A percentile compares a stretch with the other conserved stretches of the same genome.
phyloP scores from a whole-genome alignment of 1,140 invertebrate species.

The Archivesica marissinica region DNA sequence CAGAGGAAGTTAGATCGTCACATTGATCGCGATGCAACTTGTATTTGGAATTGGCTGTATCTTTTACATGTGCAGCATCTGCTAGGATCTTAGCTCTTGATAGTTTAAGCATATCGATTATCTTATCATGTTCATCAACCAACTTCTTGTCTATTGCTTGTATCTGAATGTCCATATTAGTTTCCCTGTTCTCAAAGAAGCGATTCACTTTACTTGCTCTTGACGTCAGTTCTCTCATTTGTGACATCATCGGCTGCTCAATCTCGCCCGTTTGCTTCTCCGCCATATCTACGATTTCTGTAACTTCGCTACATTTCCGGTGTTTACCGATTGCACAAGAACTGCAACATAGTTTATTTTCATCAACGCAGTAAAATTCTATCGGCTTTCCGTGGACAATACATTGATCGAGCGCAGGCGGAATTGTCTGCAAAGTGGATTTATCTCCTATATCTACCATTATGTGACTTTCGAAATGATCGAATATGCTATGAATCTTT shows the following conservation, averaged over 20 bases:
- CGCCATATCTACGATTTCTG: neutral
- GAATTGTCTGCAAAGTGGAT: no score
- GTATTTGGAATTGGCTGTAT: neutral
- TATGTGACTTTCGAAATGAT: neutral
- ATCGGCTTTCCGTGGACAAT: neutral
- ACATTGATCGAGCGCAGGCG: no score
- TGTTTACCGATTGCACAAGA: slow-evolving; percentile 9
- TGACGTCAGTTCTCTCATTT: neutral
- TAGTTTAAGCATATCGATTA: neutral
- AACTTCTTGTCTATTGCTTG: neutral
- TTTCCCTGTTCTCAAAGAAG: slow-evolving; percentile 3
- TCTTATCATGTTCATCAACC: neutral
- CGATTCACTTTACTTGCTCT: neutral
- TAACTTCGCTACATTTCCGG: slow-evolving; percentile 8
- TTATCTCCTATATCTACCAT: neutral
- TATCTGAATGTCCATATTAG: neutral
- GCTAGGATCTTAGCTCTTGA: neutral
- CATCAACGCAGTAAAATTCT: slow-evolving; percentile 8
- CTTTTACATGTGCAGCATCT: neutral
- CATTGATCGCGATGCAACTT: neutral
- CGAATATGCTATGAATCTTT: neutral
- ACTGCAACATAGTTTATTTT: slow-evolving; percentile 7
- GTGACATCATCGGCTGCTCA: neutral
- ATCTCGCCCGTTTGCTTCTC: neutral
- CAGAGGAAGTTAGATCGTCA: neutral